These are phyloP conservation scores for Momotus momota DNA, from an alignment of 2,797 vertebrate genomes.

Conservation along the genomic window DNA sequence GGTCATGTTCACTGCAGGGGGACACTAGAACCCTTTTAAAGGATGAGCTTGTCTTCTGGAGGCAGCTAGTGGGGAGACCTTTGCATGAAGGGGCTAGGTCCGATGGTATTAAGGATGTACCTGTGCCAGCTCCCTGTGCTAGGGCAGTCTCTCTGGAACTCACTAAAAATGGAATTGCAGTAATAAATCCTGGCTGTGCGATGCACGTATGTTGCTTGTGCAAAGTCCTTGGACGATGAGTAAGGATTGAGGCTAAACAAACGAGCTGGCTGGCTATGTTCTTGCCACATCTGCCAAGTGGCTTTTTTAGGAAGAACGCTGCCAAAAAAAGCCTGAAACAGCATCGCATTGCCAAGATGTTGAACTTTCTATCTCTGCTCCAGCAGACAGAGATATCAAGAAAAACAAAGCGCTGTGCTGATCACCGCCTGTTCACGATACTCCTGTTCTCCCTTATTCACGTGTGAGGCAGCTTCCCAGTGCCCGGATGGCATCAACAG, in stretches of 20 bases:
- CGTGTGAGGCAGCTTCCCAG: accelerated
- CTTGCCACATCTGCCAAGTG: neutral
- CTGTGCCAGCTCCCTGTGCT: accelerated
- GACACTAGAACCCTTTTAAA: neutral
- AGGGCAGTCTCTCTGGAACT: neutral
- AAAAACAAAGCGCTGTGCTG: accelerated
- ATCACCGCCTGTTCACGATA: neutral
- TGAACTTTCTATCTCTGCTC: neutral
- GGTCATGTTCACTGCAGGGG: neutral
- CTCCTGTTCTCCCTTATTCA: neutral
- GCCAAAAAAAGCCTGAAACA: neutral
- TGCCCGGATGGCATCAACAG: neutral
- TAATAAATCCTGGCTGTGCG: neutral
- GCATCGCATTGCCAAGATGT: neutral
- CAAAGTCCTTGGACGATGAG: neutral
- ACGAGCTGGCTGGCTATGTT: neutral
- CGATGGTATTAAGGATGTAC: neutral
- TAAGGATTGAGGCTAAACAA: neutral
- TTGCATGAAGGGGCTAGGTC: neutral
- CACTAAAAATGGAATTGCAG: neutral
- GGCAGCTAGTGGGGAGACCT: neutral
- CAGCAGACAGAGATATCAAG: neutral
- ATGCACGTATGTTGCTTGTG: accelerated
- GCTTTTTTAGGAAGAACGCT: neutral
- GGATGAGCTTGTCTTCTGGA: neutral